These are phyloP conservation scores for Chirona hameri DNA, from an alignment of 2,888 invertebrate genomes.

Conservation along the genomic window DNA sequence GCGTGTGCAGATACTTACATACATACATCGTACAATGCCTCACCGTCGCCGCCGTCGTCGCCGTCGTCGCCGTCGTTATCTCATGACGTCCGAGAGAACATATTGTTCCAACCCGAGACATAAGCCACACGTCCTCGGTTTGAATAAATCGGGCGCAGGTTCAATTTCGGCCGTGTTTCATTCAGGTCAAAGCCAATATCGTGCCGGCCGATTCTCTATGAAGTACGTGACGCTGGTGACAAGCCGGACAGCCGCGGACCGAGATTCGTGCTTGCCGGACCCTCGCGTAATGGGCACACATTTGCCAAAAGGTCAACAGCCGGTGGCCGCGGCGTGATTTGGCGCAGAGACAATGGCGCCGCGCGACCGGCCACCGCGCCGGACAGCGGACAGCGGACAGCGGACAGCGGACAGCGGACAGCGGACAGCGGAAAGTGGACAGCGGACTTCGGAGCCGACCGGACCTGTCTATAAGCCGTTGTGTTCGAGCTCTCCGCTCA, in stretches of 20 bases:
- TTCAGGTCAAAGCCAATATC: constrained; percentile 10
- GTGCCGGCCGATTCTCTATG: constrained; percentile 4
- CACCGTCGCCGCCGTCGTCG: neutral
- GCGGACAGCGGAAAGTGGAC: too few species aligned
- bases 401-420: neutral
- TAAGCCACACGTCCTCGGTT: neutral
- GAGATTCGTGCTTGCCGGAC: neutral
- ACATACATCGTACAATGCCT: too few species aligned
- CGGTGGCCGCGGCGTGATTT: neutral
- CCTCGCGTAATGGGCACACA: neutral
- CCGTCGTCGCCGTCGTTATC: neutral
- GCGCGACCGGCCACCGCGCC: neutral
- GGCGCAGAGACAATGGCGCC: neutral
- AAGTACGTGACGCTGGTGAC: constrained; percentile 24
- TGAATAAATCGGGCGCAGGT: constrained; percentile 1
- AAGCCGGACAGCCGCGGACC: neutral
- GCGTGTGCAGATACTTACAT: too few species aligned
- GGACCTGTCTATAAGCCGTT: too few species aligned
- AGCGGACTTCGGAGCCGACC: too few species aligned
- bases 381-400: neutral
- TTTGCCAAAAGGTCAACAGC: constrained; percentile 25
- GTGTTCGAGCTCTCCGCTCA: too few species aligned
- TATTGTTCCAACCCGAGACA: neutral
- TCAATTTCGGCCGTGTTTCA: constrained; percentile 27
- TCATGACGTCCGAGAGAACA: neutral